Percentiles rank a stretch among this genome's conserved stretches.
These are phyloP conservation scores for Rhodinocichla rosea DNA, from an alignment of 2,113 vertebrate species.

Conservation along the genomic window DNA sequence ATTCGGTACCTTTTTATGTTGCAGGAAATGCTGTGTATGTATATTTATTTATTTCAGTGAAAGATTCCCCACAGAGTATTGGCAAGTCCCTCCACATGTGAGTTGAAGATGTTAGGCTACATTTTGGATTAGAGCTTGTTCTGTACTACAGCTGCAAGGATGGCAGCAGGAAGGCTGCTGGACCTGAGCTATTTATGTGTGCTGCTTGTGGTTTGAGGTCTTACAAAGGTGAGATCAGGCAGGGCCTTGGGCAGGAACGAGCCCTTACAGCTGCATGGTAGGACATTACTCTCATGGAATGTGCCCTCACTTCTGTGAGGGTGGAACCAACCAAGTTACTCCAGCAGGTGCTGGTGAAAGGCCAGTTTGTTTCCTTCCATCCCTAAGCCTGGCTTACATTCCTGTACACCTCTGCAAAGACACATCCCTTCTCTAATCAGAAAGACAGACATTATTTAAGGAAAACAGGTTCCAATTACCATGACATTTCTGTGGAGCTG, in stretches of 20 bases:
- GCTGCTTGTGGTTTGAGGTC: not conserved
- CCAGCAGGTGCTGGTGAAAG: not conserved
- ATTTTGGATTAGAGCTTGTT: not conserved
- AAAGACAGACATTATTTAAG: not conserved
- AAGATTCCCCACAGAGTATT: not conserved
- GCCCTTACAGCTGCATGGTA: not conserved
- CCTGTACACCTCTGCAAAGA: not conserved
- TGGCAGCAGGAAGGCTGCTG: not conserved
- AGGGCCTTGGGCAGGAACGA: not conserved
- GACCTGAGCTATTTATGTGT: rapidly evolving
- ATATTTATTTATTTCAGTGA: not conserved
- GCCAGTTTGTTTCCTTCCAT: not conserved
- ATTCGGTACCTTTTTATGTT: not conserved
- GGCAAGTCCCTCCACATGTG: not conserved
- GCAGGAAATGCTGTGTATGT: not conserved
- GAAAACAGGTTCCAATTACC: not conserved
- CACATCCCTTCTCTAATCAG: not conserved
- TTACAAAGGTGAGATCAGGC: not conserved
- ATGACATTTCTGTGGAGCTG: not conserved
- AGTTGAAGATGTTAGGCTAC: not conserved
- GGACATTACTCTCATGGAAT: not conserved
- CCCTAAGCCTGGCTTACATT: not conserved
- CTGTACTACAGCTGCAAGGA: not conserved
- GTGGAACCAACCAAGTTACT: not conserved
- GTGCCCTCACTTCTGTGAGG: not conserved